Percentiles rank a stretch among this genome's conserved stretches.
phyloP scores from a whole-genome alignment of 2,113 vertebrate genomes.

The Condylura cristata region DNA sequence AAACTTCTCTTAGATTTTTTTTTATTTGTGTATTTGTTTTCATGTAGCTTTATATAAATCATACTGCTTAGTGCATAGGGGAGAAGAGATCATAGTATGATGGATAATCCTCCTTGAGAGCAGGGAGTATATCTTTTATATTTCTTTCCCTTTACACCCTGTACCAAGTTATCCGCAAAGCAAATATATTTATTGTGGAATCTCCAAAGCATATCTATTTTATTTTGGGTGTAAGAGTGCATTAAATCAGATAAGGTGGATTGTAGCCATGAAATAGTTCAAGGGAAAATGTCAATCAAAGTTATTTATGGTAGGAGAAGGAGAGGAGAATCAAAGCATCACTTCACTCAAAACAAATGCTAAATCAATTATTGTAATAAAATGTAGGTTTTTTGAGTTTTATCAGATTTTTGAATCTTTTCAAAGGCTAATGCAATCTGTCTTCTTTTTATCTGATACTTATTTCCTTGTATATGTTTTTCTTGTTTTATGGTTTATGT shows the following conservation, averaged over 20 bases:
- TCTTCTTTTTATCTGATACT: background rate
- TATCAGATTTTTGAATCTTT: conserved; percentile 39
- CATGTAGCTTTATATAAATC: background rate
- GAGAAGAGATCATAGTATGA: background rate
- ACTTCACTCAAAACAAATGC: background rate
- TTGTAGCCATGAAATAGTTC: background rate
- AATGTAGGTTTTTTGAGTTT: background rate
- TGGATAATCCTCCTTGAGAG: conserved; percentile 31
- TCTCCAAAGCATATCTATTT: background rate
- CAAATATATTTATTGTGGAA: background rate
- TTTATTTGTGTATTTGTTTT: background rate
- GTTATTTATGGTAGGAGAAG: background rate
- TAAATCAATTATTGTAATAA: conserved; percentile 14
- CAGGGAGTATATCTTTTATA: background rate
- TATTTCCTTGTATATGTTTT: background rate
- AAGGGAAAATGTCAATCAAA: background rate
- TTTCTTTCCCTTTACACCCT: background rate
- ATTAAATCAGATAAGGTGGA: background rate
- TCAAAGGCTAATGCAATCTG: background rate
- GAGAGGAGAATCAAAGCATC: background rate
- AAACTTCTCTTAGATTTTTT: background rate
- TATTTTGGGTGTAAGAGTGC: background rate
- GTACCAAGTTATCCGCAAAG: background rate
- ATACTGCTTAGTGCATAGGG: background rate
- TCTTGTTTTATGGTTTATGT: background rate